Evolutionary conservation across 2,888 invertebrate species (phyloP).

Genomic region (Cephus spinipes): DNA sequence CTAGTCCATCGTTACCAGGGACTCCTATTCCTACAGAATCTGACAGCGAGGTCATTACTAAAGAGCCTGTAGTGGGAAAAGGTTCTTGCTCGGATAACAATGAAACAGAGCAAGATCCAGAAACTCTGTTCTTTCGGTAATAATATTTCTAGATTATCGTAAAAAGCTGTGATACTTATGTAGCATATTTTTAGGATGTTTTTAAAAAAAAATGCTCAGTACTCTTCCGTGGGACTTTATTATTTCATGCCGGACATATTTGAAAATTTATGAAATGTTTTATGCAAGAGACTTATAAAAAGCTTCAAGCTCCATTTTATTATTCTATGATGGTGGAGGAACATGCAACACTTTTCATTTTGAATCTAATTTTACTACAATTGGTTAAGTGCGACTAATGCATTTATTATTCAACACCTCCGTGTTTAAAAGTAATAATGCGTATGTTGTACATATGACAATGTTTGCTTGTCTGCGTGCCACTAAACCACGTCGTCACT

Average conservation of each 20-base stretch:
- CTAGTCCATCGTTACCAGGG: slow-evolving; percentile 45
- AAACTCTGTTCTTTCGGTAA: slow-evolving; percentile 61
- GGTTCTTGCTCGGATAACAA: slow-evolving; percentile 26
- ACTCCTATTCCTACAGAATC: slow-evolving; percentile 52
- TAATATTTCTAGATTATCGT: slow-evolving; percentile 7
- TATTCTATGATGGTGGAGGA: background rate
- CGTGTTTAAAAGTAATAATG: background rate
- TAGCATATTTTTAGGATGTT: background rate
- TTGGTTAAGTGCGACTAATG: background rate
- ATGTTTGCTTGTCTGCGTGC: too few species aligned
- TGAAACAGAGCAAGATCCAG: slow-evolving; percentile 51
- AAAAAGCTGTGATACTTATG: background rate
- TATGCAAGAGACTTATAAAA: background rate
- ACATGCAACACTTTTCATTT: background rate
- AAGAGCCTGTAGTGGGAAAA: slow-evolving; percentile 35
- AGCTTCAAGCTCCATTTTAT: background rate
- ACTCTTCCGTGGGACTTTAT: background rate
- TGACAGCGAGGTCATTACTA: slow-evolving; percentile 34
- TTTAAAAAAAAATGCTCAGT: background rate
- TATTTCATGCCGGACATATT: background rate
- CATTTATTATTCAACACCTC: background rate
- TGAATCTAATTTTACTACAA: background rate
- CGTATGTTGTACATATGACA: too few species aligned
- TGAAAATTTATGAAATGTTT: background rate
- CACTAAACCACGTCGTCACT: background rate